These are phyloP conservation scores for Serilophus lunatus DNA, from an alignment of 2,113 vertebrate genomes.

Conservation along the genomic window DNA sequence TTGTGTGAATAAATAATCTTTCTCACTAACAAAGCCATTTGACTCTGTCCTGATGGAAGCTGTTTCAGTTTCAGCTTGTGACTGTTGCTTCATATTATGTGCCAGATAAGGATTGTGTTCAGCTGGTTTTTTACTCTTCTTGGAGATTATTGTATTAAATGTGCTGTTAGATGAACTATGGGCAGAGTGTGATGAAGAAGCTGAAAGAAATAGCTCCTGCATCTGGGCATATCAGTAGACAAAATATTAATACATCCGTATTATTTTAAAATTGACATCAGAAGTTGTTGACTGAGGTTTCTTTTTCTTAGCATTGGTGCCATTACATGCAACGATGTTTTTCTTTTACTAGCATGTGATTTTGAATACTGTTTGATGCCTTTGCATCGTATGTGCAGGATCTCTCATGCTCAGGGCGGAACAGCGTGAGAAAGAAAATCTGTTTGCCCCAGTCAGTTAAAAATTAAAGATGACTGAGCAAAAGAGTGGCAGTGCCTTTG, in stretches of 20 bases:
- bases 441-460: neutral
- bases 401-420: neutral
- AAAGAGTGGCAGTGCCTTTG: neutral
- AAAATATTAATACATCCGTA: neutral
- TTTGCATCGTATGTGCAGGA: rapidly evolving
- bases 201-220: neutral
- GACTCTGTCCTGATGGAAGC: neutral
- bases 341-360: neutral
- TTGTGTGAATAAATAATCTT: neutral
- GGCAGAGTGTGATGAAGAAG: neutral
- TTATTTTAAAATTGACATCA: neutral
- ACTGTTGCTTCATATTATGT: neutral
- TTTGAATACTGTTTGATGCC: neutral
- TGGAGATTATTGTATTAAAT: neutral
- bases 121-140: neutral
- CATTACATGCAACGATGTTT: neutral
- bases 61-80: neutral
- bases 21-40: neutral
- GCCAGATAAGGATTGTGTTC: rapidly evolving
- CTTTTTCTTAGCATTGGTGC: neutral
- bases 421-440: neutral
- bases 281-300: neutral
- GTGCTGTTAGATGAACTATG: neutral
- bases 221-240: neutral
- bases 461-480: neutral